Base-by-base conservation (phyloP, 2,888 invertebrate genomes). In the Drosophila ustulata region DNA sequence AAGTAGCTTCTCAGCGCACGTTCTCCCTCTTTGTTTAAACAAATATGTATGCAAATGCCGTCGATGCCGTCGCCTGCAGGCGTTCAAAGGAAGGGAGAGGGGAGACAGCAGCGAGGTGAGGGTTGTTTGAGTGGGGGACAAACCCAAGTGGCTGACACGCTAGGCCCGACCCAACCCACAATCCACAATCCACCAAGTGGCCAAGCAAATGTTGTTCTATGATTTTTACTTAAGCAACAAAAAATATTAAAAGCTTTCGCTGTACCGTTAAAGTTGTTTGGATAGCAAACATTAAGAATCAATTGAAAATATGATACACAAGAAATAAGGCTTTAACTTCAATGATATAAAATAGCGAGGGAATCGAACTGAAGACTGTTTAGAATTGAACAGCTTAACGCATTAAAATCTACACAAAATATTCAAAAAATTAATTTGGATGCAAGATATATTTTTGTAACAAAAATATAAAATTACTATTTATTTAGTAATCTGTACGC, bases 1-100 rank as follows among this genome's bases (percentile, higher is more conserved):
- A 55, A 58, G 43, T 50, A 50, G 63, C 56, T 62, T 1, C 25
- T 18, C 18, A 28, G 23, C 49, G 7, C 62, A 37, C 50, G 32
- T 59, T 50, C 13, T 37, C 37, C 37, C 30, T n/a, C 39, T 34
- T 26, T 50, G n/a, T 23, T 30, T 18, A 66, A 59, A 52, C 70
- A 55, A 66, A 68, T 62, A 68, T 62, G 28, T 64, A 75, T 75
- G 75, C 64, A 71, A 75, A 75, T 75, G 58, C 49, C 61, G 50
- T 11, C 11, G 66, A 75, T 75, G 58, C 49, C 61, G 50, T 23
- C 11, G 66, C 70, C 75, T 59, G 74, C 73, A 50, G 71, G 58
- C 56, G 34, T 34, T 34, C 18, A 41, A 13, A 4, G n/a, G 30
- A 30, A 43, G 18, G 47, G 47, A 9, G 28, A 28, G 3, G 49